Conservation (phyloP, 2,888 invertebrate genomes). For the Agrochola lychnidis region DNA sequence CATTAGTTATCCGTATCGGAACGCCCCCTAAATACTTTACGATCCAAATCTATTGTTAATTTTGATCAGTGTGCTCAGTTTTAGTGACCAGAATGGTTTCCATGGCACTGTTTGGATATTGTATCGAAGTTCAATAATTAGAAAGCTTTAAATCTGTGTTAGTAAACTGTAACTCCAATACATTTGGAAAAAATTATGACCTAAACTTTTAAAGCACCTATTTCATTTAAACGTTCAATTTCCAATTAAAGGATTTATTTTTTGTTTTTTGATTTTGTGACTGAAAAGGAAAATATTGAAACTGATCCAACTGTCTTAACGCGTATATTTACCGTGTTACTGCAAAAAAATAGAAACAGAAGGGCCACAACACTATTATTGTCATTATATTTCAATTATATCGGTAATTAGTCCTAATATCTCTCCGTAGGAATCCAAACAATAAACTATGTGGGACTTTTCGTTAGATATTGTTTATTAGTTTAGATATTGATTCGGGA, state of each 20-base stretch:
- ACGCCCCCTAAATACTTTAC: background rate
- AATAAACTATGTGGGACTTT: too few relatives aligned
- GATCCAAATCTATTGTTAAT: constrained; percentile 2
- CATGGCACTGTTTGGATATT: too few relatives aligned
- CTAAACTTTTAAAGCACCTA: background rate
- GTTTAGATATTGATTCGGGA: too few relatives aligned
- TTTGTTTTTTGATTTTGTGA: background rate
- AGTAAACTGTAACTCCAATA: too few relatives aligned
- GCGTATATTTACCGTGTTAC: background rate
- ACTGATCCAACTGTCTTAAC: background rate
- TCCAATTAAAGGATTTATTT: background rate
- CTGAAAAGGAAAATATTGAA: constrained; percentile 1
- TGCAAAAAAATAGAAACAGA: constrained; percentile 5
- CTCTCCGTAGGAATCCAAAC: too few relatives aligned
- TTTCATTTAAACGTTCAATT: background rate
- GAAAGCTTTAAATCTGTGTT: too few relatives aligned
- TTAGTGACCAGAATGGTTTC: background rate
- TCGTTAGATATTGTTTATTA: too few relatives aligned
- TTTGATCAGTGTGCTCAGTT: background rate
- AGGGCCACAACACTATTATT: background rate
- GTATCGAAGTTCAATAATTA: too few relatives aligned
- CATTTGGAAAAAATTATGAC: too few relatives aligned
- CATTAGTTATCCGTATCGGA: constrained; percentile 31
- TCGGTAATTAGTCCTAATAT: too few relatives aligned
- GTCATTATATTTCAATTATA: too few relatives aligned